phyloP scores from a whole-genome alignment of 1,140 invertebrate species.

The Drosophila lacteicornis region DNA sequence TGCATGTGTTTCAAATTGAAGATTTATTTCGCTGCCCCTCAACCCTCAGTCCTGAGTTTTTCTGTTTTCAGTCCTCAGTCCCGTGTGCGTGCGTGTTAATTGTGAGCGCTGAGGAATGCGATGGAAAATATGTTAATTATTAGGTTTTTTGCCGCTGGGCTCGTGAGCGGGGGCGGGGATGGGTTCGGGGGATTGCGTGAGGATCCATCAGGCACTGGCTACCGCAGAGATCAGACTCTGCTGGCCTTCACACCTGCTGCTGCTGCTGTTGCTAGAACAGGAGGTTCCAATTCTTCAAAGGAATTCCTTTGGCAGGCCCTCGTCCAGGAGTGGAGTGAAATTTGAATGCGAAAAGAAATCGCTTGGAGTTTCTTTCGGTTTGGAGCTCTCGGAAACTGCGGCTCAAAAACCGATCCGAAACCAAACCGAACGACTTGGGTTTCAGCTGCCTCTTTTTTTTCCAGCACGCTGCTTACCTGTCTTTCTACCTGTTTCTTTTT shows the following conservation, averaged over 20 bases:
- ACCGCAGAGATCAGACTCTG: slow-evolving; percentile 5
- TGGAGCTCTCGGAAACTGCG: slow-evolving; percentile 32
- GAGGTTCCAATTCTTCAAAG: slow-evolving; percentile 2
- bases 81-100: slow-evolving; percentile 76
- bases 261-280: slow-evolving; percentile 1
- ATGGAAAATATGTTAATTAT: slow-evolving; percentile 84
- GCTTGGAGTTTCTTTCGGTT: slow-evolving; percentile 32
- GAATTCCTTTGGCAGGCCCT: slow-evolving; percentile 23
- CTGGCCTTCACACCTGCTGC: slow-evolving; percentile 67
- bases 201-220: slow-evolving; percentile 47
- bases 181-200: slow-evolving; percentile 45
- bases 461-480: slow-evolving; percentile 56
- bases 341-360: slow-evolving; percentile 77
- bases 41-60: not conserved
- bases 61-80: not conserved
- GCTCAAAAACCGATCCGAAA: slow-evolving; percentile 11
- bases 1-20: slow-evolving; percentile 84
- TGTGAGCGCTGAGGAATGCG: slow-evolving; percentile 82
- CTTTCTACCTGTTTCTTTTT: slow-evolving; percentile 66
- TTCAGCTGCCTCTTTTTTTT: slow-evolving; percentile 54
- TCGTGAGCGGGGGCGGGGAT: slow-evolving; percentile 19
- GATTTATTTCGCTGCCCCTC: slow-evolving; percentile 72
- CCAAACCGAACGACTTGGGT: slow-evolving; percentile 46
- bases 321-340: slow-evolving; percentile 52
- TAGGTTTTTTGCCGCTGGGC: slow-evolving; percentile 69